phyloP scores from a whole-genome alignment of 2,113 vertebrate genomes.

The Petrocephalus microphthalmus region DNA sequence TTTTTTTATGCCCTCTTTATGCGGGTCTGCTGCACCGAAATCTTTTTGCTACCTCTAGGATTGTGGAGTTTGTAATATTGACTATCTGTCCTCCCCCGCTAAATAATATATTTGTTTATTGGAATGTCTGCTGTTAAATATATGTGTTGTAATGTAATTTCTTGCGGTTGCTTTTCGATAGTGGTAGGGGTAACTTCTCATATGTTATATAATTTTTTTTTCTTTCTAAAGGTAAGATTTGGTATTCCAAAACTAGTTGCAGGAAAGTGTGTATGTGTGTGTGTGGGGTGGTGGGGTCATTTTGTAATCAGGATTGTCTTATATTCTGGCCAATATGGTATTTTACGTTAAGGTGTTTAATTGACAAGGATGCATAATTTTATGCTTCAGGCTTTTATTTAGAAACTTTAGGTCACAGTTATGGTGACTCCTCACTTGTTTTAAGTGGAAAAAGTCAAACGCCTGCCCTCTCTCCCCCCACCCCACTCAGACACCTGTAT shows the following conservation, averaged over 20 bases:
- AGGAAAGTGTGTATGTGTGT: too few species aligned
- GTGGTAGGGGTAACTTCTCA: neutral
- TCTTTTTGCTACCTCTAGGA: neutral
- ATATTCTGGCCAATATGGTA: neutral
- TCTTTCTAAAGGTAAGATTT: too few species aligned
- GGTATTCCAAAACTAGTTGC: too few species aligned
- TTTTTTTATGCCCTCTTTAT: neutral
- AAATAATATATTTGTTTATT: neutral
- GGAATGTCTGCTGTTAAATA: neutral
- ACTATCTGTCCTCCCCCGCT: neutral
- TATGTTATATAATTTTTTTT: neutral
- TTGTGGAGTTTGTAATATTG: neutral
- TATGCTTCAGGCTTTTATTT: neutral
- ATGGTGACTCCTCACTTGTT: neutral
- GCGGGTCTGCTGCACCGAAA: neutral
- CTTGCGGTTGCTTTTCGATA: neutral
- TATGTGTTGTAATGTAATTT: neutral
- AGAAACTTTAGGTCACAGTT: neutral
- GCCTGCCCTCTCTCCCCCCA: neutral
- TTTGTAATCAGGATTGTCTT: neutral
- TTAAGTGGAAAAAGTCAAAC: neutral
- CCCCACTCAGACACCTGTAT: neutral
- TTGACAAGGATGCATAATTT: neutral
- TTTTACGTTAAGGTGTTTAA: neutral
- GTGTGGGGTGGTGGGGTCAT: neutral